Conservation (phyloP, 2,113 vertebrate species). For the Apeltes quadracus region DNA sequence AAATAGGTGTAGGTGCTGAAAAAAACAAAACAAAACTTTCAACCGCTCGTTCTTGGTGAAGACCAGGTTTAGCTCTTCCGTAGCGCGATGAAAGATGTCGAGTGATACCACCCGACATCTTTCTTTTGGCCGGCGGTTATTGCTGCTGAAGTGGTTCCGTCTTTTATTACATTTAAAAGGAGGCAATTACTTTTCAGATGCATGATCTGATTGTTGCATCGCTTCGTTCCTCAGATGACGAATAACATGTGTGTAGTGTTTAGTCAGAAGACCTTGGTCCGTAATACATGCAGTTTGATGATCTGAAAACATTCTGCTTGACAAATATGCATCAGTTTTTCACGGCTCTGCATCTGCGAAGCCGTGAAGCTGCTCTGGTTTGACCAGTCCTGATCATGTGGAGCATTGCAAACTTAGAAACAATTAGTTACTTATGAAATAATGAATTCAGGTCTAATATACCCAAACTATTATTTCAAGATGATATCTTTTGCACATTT, state of each 20-base stretch:
- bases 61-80: not conserved
- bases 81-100: too few relatives aligned
- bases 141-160: conserved; percentile 8
- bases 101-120: too few relatives aligned
- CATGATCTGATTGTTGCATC: conserved; percentile 5
- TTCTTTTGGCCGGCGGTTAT: conserved; percentile 12
- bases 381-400: not conserved
- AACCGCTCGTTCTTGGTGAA: not conserved
- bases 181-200: conserved; percentile 15
- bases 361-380: not conserved
- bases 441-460: not conserved
- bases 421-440: not conserved
- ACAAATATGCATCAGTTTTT: not conserved
- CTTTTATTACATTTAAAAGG: conserved; percentile 26
- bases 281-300: not conserved
- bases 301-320: conserved; percentile 5
- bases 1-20: not conserved
- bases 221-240: conserved; percentile 1
- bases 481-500: not conserved
- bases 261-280: conserved; percentile 3
- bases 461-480: not conserved
- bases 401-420: not conserved
- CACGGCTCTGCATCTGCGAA: not conserved
- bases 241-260: conserved; percentile 12
- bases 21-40: not conserved